Evolutionary conservation across 2,888 invertebrate species (phyloP).

Genomic region (Pollenia griseotomentosa): DNA sequence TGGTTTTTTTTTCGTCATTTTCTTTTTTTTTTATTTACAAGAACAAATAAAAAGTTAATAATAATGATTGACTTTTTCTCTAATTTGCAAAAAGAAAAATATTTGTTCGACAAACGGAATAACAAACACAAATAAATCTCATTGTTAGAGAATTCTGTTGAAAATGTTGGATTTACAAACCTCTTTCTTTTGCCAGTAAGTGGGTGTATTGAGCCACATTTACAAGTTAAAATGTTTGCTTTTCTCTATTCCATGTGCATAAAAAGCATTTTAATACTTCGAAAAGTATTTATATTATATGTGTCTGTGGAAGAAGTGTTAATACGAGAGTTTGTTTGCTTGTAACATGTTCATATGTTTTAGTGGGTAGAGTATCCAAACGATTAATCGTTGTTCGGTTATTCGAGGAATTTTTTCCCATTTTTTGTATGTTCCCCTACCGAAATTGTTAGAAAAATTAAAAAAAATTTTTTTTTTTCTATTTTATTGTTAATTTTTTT

Average conservation of each 20-base stretch:
- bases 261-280: constrained; percentile 1
- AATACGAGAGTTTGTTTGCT: background rate
- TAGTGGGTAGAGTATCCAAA: too few relatives aligned
- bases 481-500: too few relatives aligned
- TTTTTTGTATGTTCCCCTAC: too few relatives aligned
- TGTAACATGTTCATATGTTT: too few relatives aligned
- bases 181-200: background rate
- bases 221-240: background rate
- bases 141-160: constrained; percentile 3
- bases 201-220: constrained; percentile 6
- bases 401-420: too few relatives aligned
- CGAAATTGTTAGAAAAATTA: too few relatives aligned
- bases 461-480: too few relatives aligned
- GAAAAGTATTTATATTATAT: background rate
- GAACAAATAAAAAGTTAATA: constrained; percentile 4
- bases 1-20: background rate
- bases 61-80: constrained; percentile 39
- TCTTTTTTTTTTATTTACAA: background rate
- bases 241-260: background rate
- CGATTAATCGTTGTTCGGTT: too few relatives aligned
- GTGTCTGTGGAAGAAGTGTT: background rate
- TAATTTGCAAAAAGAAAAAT: constrained; percentile 43
- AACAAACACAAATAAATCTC: background rate
- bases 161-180: background rate
- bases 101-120: constrained; percentile 22